phyloP scores from a whole-genome alignment of 1,140 invertebrate species.

The Thereuonema tuberculata region DNA sequence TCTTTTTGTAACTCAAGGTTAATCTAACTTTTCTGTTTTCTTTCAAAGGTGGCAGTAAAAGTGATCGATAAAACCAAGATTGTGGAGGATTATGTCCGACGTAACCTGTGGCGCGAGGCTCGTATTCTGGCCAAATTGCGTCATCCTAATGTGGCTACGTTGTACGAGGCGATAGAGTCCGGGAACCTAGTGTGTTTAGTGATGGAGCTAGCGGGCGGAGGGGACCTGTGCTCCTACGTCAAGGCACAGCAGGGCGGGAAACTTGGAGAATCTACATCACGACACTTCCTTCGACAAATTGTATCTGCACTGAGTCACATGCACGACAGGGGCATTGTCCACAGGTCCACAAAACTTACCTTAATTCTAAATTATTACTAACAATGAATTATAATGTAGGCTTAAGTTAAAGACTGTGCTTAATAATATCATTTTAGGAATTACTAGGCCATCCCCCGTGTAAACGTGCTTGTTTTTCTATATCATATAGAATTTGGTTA shows the following conservation, averaged over 20 bases:
- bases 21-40: background rate
- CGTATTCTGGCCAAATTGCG: conserved; percentile 46
- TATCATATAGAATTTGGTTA: too few relatives aligned
- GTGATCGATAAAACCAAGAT: conserved; percentile 49
- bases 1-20: too few relatives aligned
- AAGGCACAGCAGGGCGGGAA: conserved; percentile 40
- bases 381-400: too few relatives aligned
- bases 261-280: conserved; percentile 42
- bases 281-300: conserved; percentile 45
- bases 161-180: conserved; percentile 51
- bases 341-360: too few relatives aligned
- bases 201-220: conserved; percentile 49
- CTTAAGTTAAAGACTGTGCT: too few relatives aligned
- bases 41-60: conserved; percentile 49
- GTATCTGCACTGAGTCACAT: conserved; percentile 51
- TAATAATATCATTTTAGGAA: too few relatives aligned
- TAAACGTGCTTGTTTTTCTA: too few relatives aligned
- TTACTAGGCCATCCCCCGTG: too few relatives aligned
- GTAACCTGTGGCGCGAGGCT: conserved; percentile 49
- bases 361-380: too few relatives aligned
- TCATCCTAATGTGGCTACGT: conserved; percentile 48
- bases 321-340: conserved; percentile 48
- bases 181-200: conserved; percentile 48
- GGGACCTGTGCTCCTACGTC: conserved; percentile 48
- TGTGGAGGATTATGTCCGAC: conserved; percentile 49